phyloP scores from a whole-genome alignment of 30 jellyfish, hydroid and myxozoan genomes.

The Pseudorhiza aurosa region DNA sequence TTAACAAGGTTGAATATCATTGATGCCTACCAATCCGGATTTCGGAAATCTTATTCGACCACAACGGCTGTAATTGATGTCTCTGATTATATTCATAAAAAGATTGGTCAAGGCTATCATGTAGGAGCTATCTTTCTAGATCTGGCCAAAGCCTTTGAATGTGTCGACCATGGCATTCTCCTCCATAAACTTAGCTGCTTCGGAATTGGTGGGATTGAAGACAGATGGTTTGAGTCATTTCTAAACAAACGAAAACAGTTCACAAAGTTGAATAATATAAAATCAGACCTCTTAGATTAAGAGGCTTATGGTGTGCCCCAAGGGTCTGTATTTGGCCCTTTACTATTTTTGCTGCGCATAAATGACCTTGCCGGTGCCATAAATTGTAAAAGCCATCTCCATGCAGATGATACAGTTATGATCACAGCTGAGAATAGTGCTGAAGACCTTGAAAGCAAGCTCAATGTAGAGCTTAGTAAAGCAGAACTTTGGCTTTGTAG shows the following conservation, averaged over 20 bases:
- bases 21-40: constrained; percentile 46
- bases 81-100: constrained; percentile 52
- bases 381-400: constrained; percentile 39
- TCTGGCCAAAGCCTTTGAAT: constrained; percentile 47
- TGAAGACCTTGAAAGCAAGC: constrained; percentile 36
- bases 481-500: constrained; percentile 20
- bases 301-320: constrained; percentile 52
- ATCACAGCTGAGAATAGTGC: constrained; percentile 40
- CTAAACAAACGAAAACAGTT: constrained; percentile 45
- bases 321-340: constrained; percentile 54
- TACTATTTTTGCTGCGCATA: constrained; percentile 5
- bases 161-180: constrained; percentile 49
- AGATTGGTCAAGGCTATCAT: constrained; percentile 50
- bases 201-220: constrained; percentile 51
- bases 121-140: constrained; percentile 59
- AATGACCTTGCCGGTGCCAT: constrained; percentile 53
- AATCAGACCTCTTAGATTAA: constrained; percentile 45
- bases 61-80: constrained; percentile 60
- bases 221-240: constrained; percentile 53
- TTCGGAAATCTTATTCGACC: constrained; percentile 38
- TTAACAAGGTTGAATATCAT: constrained; percentile 9
- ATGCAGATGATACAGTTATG: constrained; percentile 44
- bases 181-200: constrained; percentile 48
- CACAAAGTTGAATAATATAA: constrained; percentile 35
- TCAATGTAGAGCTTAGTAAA: constrained; percentile 19